A percentile compares a stretch with the other conserved stretches of the same genome.
These are phyloP conservation scores for Danio choprae DNA, from an alignment of 2,797 vertebrate species.

Conservation along the genomic window DNA sequence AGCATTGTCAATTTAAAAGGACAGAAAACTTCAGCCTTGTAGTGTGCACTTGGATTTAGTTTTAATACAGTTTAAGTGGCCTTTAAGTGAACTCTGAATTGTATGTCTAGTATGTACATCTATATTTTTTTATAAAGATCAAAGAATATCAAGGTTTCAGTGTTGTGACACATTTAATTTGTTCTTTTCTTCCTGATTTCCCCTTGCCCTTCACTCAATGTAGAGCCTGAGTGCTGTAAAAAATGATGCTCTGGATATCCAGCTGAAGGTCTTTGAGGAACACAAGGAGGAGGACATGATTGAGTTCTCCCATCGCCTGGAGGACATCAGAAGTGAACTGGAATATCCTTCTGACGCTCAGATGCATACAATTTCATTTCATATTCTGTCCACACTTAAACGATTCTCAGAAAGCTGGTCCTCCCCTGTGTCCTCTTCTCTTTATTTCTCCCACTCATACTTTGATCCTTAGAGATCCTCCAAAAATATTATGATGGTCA, in stretches of 20 bases:
- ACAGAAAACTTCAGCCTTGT: not conserved
- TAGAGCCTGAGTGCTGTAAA: constrained; percentile 85
- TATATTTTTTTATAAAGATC: not conserved
- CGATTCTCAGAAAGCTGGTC: not conserved
- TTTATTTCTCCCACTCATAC: constrained; percentile 13
- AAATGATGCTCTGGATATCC: constrained; percentile 96
- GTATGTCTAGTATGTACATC: not conserved
- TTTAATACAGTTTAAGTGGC: not conserved
- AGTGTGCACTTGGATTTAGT: not conserved
- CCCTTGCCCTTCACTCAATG: not conserved
- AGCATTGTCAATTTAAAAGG: no score
- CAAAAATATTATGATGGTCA: constrained; percentile 40
- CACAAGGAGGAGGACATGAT: constrained; percentile 97
- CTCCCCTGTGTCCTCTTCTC: not conserved
- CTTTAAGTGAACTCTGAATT: not conserved
- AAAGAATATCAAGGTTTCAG: not conserved
- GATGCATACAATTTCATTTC: constrained; percentile 27
- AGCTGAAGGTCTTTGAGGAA: constrained; percentile 96
- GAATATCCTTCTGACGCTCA: constrained; percentile 92
- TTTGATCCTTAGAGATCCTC: constrained; percentile 25
- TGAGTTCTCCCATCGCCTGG: constrained; percentile 93
- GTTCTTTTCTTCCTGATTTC: not conserved
- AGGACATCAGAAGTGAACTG: constrained; percentile 92
- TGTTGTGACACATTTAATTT: not conserved
- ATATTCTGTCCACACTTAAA: constrained; percentile 36